Base-by-base conservation (phyloP, 2,797 vertebrate genomes). In the Sebastes nivosus region DNA sequence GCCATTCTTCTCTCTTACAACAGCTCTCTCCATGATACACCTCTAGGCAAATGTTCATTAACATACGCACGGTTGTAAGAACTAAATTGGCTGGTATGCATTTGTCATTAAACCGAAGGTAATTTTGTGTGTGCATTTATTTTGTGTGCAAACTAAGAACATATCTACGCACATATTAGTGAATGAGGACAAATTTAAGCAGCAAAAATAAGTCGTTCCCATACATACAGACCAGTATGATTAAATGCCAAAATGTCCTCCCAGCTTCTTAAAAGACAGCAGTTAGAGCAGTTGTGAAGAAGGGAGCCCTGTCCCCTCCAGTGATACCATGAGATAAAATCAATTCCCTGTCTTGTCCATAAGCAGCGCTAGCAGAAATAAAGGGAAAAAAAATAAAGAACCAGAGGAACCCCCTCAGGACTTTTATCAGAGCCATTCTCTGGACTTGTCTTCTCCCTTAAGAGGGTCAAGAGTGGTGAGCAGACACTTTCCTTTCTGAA, bases 391-490 rank as follows among this genome's bases (percentile, higher is more conserved):
- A 72, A 59, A 42, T 27, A 67, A 75, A 66, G 81, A 73, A 68
- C 13, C 59, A 69, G 67, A 59, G 57, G n/a, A 68, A 71, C 24
- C 52, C 79, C 68, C 77, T 82, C 27, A 75, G 76, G 77, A 81
- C 75, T 70, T 84, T 79, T 79, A 75, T 80, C 80, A 65, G 67
- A 78, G 75, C 79, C 71, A 65, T 84, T 87, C 77, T 86, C 61
- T 64, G 58, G 77, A 82, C 73, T 80, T 76, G 66, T 83, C 72
- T 70, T 83, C 59, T 80, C 76, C 72, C 72, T 79, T 71, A 82
- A 88, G 87, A 91, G 80, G 91, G 89, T 91, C 89, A 93, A 88
- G 86, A 80, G 85, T 80, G 64, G 72, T 70, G 68, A 85, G 77
- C 68, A 82, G 67, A 85, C 83, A 81, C 84, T 92, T 88, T 87